A percentile compares a stretch with the other conserved stretches of the same genome.
Conservation (phyloP, 1,140 invertebrate species). For the Drosophila rhopaloa region DNA sequence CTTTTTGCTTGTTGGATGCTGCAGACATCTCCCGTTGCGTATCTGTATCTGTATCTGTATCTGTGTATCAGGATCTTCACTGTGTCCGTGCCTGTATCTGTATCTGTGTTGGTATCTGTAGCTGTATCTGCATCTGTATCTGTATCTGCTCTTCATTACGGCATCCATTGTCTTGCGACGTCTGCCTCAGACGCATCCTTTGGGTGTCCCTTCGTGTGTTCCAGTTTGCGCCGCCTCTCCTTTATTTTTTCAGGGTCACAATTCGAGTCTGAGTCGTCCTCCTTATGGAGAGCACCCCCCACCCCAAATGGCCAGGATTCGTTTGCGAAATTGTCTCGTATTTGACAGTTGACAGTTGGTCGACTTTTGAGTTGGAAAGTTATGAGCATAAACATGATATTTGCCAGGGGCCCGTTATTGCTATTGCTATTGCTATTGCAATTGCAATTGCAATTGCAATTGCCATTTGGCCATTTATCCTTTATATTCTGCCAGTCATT, state of each 20-base stretch:
- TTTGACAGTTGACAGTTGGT: slow-evolving; percentile 83
- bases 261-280: slow-evolving; percentile 14
- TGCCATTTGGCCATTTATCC: slow-evolving; percentile 27
- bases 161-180: slow-evolving; percentile 65
- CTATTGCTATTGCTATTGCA: slow-evolving; percentile 24
- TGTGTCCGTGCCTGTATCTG: slow-evolving; percentile 12
- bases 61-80: slow-evolving; percentile 27
- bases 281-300: slow-evolving; percentile 1
- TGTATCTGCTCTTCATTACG: slow-evolving; percentile 72
- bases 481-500: slow-evolving; percentile 48
- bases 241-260: slow-evolving; percentile 70
- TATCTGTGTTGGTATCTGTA: slow-evolving; percentile 8
- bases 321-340: slow-evolving; percentile 67
- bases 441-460: slow-evolving; percentile 33
- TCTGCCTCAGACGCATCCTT: slow-evolving; percentile 53
- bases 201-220: slow-evolving; percentile 60
- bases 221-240: slow-evolving; percentile 57
- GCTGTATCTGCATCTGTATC: slow-evolving; percentile 1
- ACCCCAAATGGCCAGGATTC: slow-evolving; percentile 17
- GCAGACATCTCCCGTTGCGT: slow-evolving; percentile 44
- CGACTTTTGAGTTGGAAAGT: slow-evolving; percentile 81
- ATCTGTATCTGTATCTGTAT: slow-evolving; percentile 32
- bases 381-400: slow-evolving; percentile 82
- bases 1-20: slow-evolving; percentile 65
- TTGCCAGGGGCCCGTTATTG: slow-evolving; percentile 50